Conservation (phyloP, 2,888 invertebrate genomes). For the Lasioglossum calceatum region DNA sequence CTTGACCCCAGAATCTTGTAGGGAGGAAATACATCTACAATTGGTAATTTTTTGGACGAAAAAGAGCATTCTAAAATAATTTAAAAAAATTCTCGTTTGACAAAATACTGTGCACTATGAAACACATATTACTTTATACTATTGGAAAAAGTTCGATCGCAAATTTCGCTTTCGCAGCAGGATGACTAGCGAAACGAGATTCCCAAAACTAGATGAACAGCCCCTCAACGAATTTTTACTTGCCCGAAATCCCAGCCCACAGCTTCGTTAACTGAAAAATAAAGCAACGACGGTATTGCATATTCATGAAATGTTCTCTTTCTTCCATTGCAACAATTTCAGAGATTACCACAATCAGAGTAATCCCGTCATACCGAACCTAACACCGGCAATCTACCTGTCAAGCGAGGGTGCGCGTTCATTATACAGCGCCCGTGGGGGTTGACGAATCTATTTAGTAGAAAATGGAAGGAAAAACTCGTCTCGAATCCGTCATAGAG, state of each 20-base stretch:
- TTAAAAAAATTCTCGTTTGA: neutral
- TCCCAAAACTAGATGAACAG: neutral
- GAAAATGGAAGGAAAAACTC: neutral
- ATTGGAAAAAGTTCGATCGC: neutral
- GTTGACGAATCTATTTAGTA: neutral
- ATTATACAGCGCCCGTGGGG: neutral
- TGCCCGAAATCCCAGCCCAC: neutral
- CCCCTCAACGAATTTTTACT: neutral
- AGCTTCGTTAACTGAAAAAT: neutral
- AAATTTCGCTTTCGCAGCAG: neutral
- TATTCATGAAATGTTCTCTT: neutral
- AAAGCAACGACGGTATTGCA: neutral
- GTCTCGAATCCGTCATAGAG: neutral
- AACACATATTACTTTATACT: neutral
- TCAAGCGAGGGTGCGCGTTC: neutral
- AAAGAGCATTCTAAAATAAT: too few species aligned
- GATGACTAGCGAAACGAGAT: neutral
- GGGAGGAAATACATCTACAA: too few species aligned
- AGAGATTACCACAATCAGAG: slow-evolving; percentile 2
- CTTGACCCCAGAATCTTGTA: too few species aligned
- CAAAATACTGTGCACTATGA: neutral
- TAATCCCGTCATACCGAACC: neutral
- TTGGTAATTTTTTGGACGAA: too few species aligned
- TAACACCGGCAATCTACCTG: slow-evolving; percentile 1
- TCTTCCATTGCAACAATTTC: neutral